Percentiles rank a stretch among this genome's conserved stretches.
Evolutionary conservation across 2,797 vertebrate species (phyloP).

Genomic region (Pelodytes ibericus): DNA sequence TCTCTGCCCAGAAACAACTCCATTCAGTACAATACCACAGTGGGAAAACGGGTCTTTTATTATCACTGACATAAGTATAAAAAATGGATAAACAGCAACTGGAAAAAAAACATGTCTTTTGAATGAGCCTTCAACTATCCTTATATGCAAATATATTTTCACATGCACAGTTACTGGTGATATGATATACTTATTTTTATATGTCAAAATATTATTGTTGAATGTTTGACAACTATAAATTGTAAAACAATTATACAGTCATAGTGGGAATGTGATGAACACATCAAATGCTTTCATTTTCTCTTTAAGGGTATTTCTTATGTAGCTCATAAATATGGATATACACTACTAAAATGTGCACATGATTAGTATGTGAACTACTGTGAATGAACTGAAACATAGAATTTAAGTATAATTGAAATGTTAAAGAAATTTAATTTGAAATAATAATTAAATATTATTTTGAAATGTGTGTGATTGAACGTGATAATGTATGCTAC

Average conservation of each 20-base stretch:
- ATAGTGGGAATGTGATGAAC: neutral
- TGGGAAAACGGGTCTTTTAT: constrained; percentile 39
- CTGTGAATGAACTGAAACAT: too few species aligned
- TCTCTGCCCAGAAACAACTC: constrained; percentile 47
- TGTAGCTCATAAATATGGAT: too few species aligned
- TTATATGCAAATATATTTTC: neutral
- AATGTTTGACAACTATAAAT: neutral
- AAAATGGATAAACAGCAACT: neutral
- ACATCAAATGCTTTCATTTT: too few species aligned
- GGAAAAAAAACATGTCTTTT: constrained; percentile 6
- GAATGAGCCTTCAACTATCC: neutral
- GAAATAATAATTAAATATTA: too few species aligned
- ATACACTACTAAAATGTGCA: too few species aligned
- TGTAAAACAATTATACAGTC: neutral
- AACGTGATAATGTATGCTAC: too few species aligned
- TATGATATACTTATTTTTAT: neutral
- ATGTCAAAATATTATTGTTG: neutral
- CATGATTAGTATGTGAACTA: too few species aligned
- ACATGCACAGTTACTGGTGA: neutral
- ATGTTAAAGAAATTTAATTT: too few species aligned
- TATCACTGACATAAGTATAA: constrained; percentile 38
- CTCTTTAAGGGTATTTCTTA: too few species aligned
- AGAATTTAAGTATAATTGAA: too few species aligned
- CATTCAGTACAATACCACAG: constrained; percentile 20
- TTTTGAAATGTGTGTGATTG: too few species aligned